phyloP scores from a whole-genome alignment of 2,113 vertebrate genomes.

The Ochotona princeps region DNA sequence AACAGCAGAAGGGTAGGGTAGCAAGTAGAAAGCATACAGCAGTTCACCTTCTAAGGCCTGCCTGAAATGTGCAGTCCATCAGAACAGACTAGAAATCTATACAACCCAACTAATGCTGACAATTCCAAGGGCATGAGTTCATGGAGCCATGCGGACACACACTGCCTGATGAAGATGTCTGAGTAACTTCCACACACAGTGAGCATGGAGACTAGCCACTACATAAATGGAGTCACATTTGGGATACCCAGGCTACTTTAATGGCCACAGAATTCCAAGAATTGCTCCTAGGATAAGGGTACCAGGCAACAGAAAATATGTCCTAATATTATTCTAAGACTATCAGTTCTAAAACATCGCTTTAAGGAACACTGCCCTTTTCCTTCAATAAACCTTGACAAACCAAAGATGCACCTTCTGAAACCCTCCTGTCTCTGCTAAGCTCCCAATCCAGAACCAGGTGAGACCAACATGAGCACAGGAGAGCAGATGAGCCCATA shows the following conservation, averaged over 20 bases:
- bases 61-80: conserved; percentile 13
- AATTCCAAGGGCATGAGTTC: conserved; percentile 43
- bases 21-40: not conserved
- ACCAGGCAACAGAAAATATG: not conserved
- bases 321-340: not conserved
- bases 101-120: conserved; percentile 20
- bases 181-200: conserved; percentile 46
- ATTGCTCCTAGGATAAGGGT: not conserved
- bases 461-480: not conserved
- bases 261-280: not conserved
- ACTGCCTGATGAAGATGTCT: not conserved
- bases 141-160: not conserved
- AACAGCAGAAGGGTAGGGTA: not conserved
- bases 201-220: not conserved
- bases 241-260: not conserved
- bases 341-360: not conserved
- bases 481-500: not conserved
- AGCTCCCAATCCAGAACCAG: not conserved
- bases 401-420: not conserved
- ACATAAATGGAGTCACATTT: too few species aligned
- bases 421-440: not conserved
- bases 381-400: not conserved
- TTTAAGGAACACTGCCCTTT: not conserved
- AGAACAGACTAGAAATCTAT: not conserved
- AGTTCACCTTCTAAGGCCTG: conserved; percentile 62